These are phyloP conservation scores for Ispidina picta DNA, from an alignment of 2,797 vertebrate species.

Conservation along the genomic window DNA sequence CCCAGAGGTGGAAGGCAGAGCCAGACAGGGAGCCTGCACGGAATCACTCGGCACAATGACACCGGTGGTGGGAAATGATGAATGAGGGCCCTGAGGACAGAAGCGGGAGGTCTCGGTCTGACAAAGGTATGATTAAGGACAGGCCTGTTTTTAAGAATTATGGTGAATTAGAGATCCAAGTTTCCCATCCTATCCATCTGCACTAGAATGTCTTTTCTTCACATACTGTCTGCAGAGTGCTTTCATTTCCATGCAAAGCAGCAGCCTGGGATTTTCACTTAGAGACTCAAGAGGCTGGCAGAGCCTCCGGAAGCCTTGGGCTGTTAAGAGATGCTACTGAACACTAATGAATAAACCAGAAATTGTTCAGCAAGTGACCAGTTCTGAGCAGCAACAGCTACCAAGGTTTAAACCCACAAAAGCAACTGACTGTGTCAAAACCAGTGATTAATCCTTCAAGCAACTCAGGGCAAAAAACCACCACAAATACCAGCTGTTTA, in stretches of 20 bases:
- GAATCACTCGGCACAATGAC: neutral
- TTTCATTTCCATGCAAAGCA: neutral
- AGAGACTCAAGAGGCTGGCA: neutral
- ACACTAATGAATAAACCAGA: neutral
- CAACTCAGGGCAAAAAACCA: neutral
- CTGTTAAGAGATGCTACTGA: neutral
- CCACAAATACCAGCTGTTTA: conserved; percentile 60
- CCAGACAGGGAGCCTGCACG: neutral
- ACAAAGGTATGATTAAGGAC: neutral
- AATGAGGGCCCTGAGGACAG: neutral
- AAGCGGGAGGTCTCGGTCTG: neutral
- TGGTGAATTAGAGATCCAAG: neutral
- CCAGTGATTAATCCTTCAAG: neutral
- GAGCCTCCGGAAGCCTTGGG: neutral
- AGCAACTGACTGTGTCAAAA: neutral
- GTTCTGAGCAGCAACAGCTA: neutral
- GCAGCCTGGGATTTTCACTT: neutral
- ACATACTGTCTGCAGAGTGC: neutral
- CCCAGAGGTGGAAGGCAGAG: neutral
- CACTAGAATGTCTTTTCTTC: neutral
- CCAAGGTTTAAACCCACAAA: neutral
- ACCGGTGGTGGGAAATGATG: accelerated
- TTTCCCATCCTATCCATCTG: neutral
- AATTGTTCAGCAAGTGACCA: neutral
- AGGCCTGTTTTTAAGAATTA: neutral